Base-by-base conservation (phyloP, 2,113 vertebrate species). In the Gopherus evgoodei region DNA sequence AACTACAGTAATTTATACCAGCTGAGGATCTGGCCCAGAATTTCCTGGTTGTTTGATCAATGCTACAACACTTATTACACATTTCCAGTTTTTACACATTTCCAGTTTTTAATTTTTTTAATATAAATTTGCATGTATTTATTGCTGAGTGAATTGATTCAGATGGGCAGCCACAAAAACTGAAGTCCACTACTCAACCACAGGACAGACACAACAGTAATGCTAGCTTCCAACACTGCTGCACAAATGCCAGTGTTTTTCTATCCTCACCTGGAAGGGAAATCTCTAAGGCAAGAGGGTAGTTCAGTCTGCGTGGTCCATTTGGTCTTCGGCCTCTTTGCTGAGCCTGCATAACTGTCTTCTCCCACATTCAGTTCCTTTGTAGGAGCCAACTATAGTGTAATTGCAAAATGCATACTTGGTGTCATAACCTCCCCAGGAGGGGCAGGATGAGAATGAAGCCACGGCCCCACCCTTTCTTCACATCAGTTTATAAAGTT, bases 21-120 rank as follows among this genome's bases (percentile, higher is more conserved):
- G 87, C 76, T 90, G 88, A 90, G 91, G 78, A 81, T 44, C 59
- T 96, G 85, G 83, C 91, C 81, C 44, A 72, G 82, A 53, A 11
- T 94, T 94, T 92, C 89, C 8, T 12, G 44, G 56, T 75, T 79
- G 86, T 86, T 89, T 10, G 19, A 5, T 72, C 9, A 81, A 2
- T 53, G 59, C 54, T 62, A 50, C 86, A 81, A 53, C 76, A 57
- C 81, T 47, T 84, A 62, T 54, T 93, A 82, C 57, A 76, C 50
- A 42, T 90, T 95, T 95, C 93, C 50, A 72, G 65, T 94, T 87
- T 90, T 88, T 89, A 95, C 38, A 38, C 38, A 38, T 38, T 38
- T 95, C 93, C 50, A 72, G 65, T 94, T 87, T 90, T 88, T 89
- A 95, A 96, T 86, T 53, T 93, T 96, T 89, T 92, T 89, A 87